A percentile compares a stretch with the other conserved stretches of the same genome.
phyloP scores from a whole-genome alignment of 2,797 vertebrate species.

The Syngnathus rostellatus region DNA sequence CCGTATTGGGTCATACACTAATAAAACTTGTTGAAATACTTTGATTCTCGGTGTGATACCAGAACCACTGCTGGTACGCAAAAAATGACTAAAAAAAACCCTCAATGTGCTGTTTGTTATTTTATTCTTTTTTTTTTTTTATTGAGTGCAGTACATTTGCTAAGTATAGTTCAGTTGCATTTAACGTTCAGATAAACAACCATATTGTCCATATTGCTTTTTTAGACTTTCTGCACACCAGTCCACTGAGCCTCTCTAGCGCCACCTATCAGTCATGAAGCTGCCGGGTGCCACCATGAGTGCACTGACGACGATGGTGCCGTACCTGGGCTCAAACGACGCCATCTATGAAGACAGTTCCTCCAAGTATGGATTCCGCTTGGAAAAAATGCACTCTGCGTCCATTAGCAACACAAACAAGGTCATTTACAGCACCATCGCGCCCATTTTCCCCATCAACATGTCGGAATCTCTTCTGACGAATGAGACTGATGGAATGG shows the following conservation, averaged over 20 bases:
- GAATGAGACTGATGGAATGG: conserved; percentile 71
- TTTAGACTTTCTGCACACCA: conserved; percentile 22
- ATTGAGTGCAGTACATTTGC: too few relatives aligned
- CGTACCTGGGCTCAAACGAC: conserved; percentile 86
- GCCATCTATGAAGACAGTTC: conserved; percentile 73
- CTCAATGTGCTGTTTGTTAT: too few relatives aligned
- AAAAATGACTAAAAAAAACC: too few relatives aligned
- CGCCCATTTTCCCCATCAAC: conserved; percentile 80
- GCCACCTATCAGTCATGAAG: conserved; percentile 79
- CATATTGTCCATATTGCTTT: not conserved
- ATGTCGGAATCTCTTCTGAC: conserved; percentile 75
- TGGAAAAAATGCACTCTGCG: conserved; percentile 80
- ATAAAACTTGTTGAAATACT: too few relatives aligned
- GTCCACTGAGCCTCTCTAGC: conserved; percentile 28
- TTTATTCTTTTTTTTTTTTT: too few relatives aligned
- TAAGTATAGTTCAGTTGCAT: too few relatives aligned
- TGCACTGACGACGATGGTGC: conserved; percentile 85
- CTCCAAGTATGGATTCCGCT: conserved; percentile 57
- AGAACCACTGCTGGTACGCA: too few relatives aligned
- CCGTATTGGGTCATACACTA: too few relatives aligned
- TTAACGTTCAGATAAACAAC: not conserved
- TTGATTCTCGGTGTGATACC: too few relatives aligned
- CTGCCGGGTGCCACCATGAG: conserved; percentile 85
- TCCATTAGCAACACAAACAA: conserved; percentile 79
- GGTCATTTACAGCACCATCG: conserved; percentile 63